Evolutionary conservation across 2,888 invertebrate species (phyloP), one percentile per base, ranked within the genome.

Genomic region (Orthosia gracilis): DNA sequence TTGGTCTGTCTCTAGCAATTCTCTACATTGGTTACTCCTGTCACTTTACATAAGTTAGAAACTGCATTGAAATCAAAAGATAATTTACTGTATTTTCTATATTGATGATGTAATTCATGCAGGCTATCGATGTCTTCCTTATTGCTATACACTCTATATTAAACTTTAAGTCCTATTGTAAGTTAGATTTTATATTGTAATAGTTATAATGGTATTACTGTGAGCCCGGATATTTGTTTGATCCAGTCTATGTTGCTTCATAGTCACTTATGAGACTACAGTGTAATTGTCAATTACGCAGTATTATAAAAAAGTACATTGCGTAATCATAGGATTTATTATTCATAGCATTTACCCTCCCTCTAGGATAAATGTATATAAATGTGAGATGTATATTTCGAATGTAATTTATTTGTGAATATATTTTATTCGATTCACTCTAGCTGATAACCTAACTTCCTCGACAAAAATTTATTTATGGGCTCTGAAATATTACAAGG

Each of bases 61-160:
- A 77, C 78, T 82, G 84, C 80, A 85, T 88, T 74, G 78, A 85
- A 80, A 73, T 73, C 63, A 78, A 82, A 86, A 78, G 71, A 85
- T 86, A 71, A 82, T 88, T 86, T 90, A 91, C 83, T 89, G 87
- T 94, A 92, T 93, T 93, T 91, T 94, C 92, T 93, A 93, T 92
- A 91, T 91, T 90, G 89, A 92, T 88, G 91, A 93, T 92, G 91
- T 93, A 95, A 95, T 93, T 93, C 90, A 96, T 95, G 96, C 96
- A 96, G 96, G 96, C 96, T 96, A 96, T 96, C 93, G 94, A 96
- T 96, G 96, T 96, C 96, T 96, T 96, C 96, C 96, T 96, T 94
- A 94, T 92, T 94, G 96, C 96, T 96, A 96, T 96, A 96, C 94
- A 96, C 93, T 95, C 94, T 94, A 93, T 94, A 93, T 95, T 94